These are phyloP conservation scores for Enteromius afrohamiltoni DNA, from an alignment of 2,797 vertebrate species.

Conservation along the genomic window DNA sequence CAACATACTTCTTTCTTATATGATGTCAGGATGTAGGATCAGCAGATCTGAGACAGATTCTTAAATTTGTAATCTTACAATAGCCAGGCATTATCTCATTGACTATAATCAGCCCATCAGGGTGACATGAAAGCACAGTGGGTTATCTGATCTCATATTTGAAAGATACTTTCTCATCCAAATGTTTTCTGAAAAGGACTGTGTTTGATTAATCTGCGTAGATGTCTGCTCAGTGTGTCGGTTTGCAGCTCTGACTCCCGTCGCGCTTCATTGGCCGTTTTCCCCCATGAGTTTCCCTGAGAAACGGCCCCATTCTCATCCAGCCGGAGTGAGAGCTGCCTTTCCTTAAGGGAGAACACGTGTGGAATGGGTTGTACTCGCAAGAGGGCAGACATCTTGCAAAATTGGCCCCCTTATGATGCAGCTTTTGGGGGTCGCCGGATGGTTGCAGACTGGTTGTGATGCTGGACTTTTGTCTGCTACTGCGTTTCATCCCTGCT, in stretches of 20 bases:
- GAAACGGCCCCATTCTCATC: constrained; percentile 26
- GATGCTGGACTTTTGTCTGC: constrained; percentile 20
- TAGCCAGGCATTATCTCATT: constrained; percentile 29
- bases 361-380: background rate
- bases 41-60: too few relatives aligned
- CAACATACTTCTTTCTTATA: too few relatives aligned
- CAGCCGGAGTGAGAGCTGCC: constrained; percentile 33
- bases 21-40: too few relatives aligned
- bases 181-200: background rate
- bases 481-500: constrained; percentile 10
- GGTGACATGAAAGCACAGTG: background rate
- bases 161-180: background rate
- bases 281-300: constrained; percentile 15
- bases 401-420: constrained; percentile 7
- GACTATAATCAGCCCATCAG: constrained; percentile 3
- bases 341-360: constrained; percentile 43
- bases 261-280: constrained; percentile 44
- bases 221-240: constrained; percentile 42
- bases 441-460: background rate
- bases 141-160: constrained; percentile 23
- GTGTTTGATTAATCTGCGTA: constrained; percentile 35
- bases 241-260: constrained; percentile 38
- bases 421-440: constrained; percentile 16
- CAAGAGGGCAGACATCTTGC: constrained; percentile 28
- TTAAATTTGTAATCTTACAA: background rate